Evolutionary conservation across 2,113 vertebrate species (phyloP).

Genomic region (Bufo bufo): DNA sequence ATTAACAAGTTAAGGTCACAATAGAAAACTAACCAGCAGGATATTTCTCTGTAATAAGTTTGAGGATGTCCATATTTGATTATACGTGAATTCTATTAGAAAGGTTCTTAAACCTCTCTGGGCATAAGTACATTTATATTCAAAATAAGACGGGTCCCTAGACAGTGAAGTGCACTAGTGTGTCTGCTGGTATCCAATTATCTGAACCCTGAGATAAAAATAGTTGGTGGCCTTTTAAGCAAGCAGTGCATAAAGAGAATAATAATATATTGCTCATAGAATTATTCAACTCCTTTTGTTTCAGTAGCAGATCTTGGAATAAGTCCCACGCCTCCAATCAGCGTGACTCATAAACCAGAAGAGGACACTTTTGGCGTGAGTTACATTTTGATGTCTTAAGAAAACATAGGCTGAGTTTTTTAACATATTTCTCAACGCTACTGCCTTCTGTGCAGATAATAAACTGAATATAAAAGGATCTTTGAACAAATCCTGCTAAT

Average conservation of each 20-base stretch:
- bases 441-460: conserved; percentile 33
- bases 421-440: conserved; percentile 7
- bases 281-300: conserved; percentile 66
- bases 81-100: conserved; percentile 46
- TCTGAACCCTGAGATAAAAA: conserved; percentile 57
- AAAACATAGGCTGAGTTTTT: conserved; percentile 39
- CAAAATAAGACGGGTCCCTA: conserved; percentile 23
- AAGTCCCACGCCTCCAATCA: conserved; percentile 83
- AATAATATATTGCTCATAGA: conserved; percentile 52
- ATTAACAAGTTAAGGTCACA: conserved; percentile 1
- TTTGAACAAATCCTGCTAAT: conserved; percentile 22
- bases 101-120: conserved; percentile 30
- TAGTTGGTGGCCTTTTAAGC: conserved; percentile 54
- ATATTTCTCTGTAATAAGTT: conserved; percentile 31
- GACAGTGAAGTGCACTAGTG: conserved; percentile 18
- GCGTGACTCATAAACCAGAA: conserved; percentile 85
- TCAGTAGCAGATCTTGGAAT: conserved; percentile 74
- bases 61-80: conserved; percentile 45
- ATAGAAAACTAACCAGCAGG: conserved; percentile 38
- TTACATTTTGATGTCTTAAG: conserved; percentile 57
- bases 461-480: conserved; percentile 17
- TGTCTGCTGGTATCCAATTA: conserved; percentile 56
- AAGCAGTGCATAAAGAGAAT: conserved; percentile 38
- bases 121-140: conserved; percentile 47
- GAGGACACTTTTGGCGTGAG: conserved; percentile 96